These are phyloP conservation scores for Tiliqua scincoides DNA, from an alignment of 2,113 vertebrate species.

Conservation along the genomic window DNA sequence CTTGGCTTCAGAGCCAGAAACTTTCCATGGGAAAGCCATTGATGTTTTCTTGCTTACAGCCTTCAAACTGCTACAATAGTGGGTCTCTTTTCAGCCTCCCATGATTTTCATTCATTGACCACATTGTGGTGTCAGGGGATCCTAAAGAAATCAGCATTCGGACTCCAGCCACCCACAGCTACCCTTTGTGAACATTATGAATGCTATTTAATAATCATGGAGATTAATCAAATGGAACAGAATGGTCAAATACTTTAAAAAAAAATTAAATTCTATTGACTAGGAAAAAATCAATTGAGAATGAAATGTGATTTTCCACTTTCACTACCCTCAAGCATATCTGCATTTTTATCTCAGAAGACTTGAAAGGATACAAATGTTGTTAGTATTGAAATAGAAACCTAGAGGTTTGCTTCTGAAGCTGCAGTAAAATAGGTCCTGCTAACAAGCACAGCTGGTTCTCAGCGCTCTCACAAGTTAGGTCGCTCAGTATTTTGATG, in stretches of 20 bases:
- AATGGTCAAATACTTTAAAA: slow-evolving; percentile 69
- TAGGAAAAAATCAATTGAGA: slow-evolving; percentile 69
- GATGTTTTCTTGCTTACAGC: slow-evolving; percentile 16
- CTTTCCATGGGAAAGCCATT: slow-evolving; percentile 4
- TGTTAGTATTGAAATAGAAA: slow-evolving; percentile 12
- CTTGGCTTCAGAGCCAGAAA: neutral
- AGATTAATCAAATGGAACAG: slow-evolving; percentile 66
- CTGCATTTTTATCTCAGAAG: slow-evolving; percentile 51
- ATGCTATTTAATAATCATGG: slow-evolving; percentile 60
- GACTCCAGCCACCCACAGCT: slow-evolving; percentile 27
- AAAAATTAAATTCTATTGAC: slow-evolving; percentile 65
- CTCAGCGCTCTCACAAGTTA: neutral
- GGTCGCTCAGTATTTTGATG: neutral
- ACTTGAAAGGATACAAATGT: slow-evolving; percentile 41
- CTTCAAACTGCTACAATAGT: neutral
- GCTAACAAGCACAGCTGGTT: neutral
- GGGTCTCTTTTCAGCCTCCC: neutral
- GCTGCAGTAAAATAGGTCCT: neutral
- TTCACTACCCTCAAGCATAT: slow-evolving; percentile 49
- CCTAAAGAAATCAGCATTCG: slow-evolving; percentile 50
- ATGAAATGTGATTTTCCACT: slow-evolving; percentile 67
- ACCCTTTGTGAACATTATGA: slow-evolving; percentile 55
- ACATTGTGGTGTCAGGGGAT: slow-evolving; percentile 27
- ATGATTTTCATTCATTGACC: slow-evolving; percentile 29
- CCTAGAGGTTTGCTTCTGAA: slow-evolving; percentile 24